phyloP scores from a whole-genome alignment of 1,140 invertebrate genomes.

The Prorops nasuta region DNA sequence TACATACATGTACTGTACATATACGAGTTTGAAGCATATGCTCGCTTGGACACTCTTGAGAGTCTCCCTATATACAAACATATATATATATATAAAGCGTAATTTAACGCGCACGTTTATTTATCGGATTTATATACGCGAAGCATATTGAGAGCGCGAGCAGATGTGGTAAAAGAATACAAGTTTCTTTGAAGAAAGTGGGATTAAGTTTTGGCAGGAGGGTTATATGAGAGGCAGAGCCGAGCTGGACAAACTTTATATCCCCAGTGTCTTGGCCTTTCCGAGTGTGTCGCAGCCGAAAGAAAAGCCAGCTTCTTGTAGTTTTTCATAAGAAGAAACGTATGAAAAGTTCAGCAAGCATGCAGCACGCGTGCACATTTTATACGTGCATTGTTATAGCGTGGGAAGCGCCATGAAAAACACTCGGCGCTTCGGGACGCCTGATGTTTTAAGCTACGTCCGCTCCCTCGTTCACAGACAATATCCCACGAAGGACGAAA shows the following conservation, averaged over 20 bases:
- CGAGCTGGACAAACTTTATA: background rate
- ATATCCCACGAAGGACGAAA: too few relatives aligned
- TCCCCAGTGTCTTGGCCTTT: background rate
- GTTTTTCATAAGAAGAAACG: background rate
- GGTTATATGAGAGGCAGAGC: background rate
- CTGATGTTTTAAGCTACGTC: too few relatives aligned
- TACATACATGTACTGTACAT: too few relatives aligned
- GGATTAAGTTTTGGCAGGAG: constrained; percentile 18
- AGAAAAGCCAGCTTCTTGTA: background rate
- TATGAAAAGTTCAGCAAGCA: background rate
- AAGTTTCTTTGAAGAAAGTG: constrained; percentile 14
- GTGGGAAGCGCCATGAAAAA: too few relatives aligned
- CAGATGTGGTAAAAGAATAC: constrained; percentile 1
- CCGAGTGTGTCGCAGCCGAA: background rate
- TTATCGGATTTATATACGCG: too few relatives aligned
- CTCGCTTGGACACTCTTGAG: too few relatives aligned
- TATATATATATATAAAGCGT: too few relatives aligned
- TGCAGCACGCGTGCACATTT: background rate
- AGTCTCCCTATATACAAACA: too few relatives aligned
- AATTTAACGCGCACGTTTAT: too few relatives aligned
- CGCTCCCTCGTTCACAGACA: too few relatives aligned
- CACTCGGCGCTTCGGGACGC: too few relatives aligned
- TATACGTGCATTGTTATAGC: background rate
- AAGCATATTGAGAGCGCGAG: background rate
- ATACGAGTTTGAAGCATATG: too few relatives aligned